Evolutionary conservation across 2,797 vertebrate species (phyloP).

Genomic region (Dermochelys coriacea): DNA sequence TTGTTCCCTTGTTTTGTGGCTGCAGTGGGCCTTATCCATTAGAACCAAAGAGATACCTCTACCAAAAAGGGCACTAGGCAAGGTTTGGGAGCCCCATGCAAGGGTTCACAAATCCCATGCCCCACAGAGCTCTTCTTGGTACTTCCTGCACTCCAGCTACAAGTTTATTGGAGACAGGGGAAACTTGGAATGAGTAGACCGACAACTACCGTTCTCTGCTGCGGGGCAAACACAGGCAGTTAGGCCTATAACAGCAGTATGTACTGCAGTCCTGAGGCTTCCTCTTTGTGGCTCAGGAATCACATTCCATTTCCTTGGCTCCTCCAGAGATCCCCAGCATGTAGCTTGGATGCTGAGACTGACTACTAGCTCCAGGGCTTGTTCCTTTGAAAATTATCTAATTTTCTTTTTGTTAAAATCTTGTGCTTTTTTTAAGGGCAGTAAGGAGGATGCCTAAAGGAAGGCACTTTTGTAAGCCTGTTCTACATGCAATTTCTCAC

Average conservation of each 20-base stretch:
- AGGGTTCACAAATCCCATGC: not conserved
- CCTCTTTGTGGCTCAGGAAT: not conserved
- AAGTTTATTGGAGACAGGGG: not conserved
- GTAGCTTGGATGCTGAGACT: not conserved
- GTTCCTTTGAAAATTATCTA: not conserved
- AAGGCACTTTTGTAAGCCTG: not conserved
- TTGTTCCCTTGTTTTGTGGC: not conserved
- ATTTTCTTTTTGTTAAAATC: conserved; percentile 17
- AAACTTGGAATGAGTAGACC: not conserved
- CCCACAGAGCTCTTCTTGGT: not conserved
- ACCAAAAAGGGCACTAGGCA: not conserved
- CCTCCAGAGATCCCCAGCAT: not conserved
- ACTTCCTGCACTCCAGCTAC: not conserved
- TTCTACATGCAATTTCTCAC: not conserved
- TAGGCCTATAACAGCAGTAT: not conserved
- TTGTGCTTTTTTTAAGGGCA: not conserved
- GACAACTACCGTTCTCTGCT: not conserved
- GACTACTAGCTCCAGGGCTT: not conserved
- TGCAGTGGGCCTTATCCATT: not conserved
- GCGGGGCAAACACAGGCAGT: not conserved
- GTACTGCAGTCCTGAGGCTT: not conserved
- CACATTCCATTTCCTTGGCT: not conserved
- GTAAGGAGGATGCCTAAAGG: not conserved
- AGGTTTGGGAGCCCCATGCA: not conserved
- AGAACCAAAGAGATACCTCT: not conserved